phyloP scores from a whole-genome alignment of 2,113 vertebrate species.

The Oenanthe melanoleuca region DNA sequence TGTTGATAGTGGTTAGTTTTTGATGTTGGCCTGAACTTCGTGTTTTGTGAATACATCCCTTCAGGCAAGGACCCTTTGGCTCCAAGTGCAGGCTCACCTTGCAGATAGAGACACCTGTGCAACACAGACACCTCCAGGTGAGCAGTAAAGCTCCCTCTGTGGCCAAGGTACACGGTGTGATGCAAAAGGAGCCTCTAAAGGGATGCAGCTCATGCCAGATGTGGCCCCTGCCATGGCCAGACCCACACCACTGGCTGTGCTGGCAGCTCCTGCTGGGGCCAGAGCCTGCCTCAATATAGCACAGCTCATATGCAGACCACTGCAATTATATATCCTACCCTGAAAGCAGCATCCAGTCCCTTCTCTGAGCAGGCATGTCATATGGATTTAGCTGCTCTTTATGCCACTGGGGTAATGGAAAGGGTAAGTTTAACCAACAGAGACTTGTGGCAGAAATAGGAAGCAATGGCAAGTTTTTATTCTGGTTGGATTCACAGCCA shows the following conservation, averaged over 20 bases:
- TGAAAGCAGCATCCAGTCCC: not conserved
- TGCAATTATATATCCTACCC: not conserved
- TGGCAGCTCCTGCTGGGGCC: not conserved
- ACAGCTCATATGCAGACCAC: accelerated
- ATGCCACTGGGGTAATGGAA: not conserved
- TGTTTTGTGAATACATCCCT: accelerated
- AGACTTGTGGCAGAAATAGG: not conserved
- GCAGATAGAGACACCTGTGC: not conserved
- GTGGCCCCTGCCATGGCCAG: not conserved
- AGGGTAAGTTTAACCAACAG: not conserved
- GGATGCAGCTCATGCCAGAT: not conserved
- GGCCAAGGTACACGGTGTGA: not conserved
- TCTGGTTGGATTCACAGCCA: not conserved
- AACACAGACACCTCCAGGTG: not conserved
- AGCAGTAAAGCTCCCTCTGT: not conserved
- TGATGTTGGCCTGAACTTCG: not conserved
- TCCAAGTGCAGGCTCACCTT: not conserved
- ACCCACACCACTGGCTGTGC: not conserved
- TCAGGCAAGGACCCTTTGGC: not conserved
- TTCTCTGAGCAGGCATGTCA: not conserved
- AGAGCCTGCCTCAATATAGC: not conserved
- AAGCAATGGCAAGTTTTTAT: not conserved
- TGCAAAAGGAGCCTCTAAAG: not conserved
- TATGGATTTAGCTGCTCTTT: not conserved
- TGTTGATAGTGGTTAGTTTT: not conserved